Evolutionary conservation across 2,113 vertebrate genomes (phyloP).

Genomic region (Actenoides hombroni): DNA sequence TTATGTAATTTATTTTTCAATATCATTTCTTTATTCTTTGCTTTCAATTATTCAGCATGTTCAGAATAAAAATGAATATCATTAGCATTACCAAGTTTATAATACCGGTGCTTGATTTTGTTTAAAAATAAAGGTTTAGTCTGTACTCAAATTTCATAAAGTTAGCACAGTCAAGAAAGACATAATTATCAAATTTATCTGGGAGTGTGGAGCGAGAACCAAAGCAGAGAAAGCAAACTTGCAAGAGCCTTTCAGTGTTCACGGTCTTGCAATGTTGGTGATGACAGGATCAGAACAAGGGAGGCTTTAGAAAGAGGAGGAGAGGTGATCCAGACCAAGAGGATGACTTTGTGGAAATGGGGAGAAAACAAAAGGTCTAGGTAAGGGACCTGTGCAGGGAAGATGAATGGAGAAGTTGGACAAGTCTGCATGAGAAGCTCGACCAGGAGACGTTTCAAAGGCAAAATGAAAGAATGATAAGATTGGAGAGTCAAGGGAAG

Average conservation of each 20-base stretch:
- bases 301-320: background rate
- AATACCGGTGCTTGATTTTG: background rate
- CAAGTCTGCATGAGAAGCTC: fast-evolving
- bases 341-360: background rate
- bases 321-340: background rate
- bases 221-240: background rate
- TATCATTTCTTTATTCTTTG: background rate
- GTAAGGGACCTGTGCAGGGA: too few relatives aligned
- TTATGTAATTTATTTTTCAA: background rate
- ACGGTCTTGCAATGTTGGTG: background rate
- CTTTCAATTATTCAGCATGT: background rate
- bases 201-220: background rate
- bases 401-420: background rate
- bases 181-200: background rate
- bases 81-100: background rate
- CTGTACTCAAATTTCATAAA: background rate
- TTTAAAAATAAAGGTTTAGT: background rate
- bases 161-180: background rate
- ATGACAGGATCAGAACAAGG: background rate
- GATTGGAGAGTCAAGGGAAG: background rate
- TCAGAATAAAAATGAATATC: background rate
- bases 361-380: background rate
- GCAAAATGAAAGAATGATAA: background rate
- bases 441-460: background rate
- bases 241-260: fast-evolving